A percentile compares a stretch with the other conserved stretches of the same genome.
Conservation (phyloP, 2,797 vertebrate species). For the Brotula barbata region DNA sequence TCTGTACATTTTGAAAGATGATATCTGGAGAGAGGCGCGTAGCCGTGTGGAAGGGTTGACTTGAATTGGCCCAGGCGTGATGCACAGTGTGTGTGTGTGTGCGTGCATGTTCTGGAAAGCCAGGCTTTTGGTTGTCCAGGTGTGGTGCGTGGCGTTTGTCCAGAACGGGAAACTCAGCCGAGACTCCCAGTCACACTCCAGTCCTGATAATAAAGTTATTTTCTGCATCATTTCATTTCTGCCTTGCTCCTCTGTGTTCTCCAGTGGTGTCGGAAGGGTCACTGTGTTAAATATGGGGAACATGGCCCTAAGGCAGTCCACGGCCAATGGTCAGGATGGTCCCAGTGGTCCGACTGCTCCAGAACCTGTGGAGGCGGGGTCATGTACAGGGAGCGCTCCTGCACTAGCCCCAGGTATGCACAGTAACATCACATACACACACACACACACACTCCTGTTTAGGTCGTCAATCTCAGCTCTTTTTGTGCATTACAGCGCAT, state of each 20-base stretch:
- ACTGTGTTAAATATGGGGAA: slow-evolving; percentile 92
- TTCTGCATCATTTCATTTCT: slow-evolving; percentile 17
- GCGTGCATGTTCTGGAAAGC: slow-evolving; percentile 11
- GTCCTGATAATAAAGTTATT: slow-evolving; percentile 43
- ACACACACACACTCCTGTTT: slow-evolving; percentile 17
- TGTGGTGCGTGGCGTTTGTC: slow-evolving; percentile 64
- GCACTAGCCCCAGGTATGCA: slow-evolving; percentile 90
- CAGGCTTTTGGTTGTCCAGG: slow-evolving; percentile 62
- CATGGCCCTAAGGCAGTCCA: slow-evolving; percentile 87
- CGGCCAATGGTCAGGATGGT: slow-evolving; percentile 95
- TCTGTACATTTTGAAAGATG: slow-evolving; percentile 40
- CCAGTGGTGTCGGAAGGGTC: slow-evolving; percentile 96
- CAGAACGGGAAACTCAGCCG: slow-evolving; percentile 55
- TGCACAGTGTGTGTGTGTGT: slow-evolving; percentile 22
- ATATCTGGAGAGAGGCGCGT: slow-evolving; percentile 54
- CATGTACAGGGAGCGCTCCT: slow-evolving; percentile 88
- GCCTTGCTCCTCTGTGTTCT: slow-evolving; percentile 9
- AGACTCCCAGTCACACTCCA: slow-evolving; percentile 23
- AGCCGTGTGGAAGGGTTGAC: slow-evolving; percentile 54
- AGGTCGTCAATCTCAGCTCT: slow-evolving; percentile 34
- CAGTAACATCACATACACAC: too few relatives aligned
- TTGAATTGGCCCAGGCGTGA: slow-evolving; percentile 38
- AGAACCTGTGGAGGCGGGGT: slow-evolving; percentile 92
- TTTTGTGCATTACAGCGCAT: too few relatives aligned
- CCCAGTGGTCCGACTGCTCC: slow-evolving; percentile 91